These are phyloP conservation scores for Leptinotarsa texana DNA, from an alignment of 1,140 invertebrate species.

Conservation along the genomic window DNA sequence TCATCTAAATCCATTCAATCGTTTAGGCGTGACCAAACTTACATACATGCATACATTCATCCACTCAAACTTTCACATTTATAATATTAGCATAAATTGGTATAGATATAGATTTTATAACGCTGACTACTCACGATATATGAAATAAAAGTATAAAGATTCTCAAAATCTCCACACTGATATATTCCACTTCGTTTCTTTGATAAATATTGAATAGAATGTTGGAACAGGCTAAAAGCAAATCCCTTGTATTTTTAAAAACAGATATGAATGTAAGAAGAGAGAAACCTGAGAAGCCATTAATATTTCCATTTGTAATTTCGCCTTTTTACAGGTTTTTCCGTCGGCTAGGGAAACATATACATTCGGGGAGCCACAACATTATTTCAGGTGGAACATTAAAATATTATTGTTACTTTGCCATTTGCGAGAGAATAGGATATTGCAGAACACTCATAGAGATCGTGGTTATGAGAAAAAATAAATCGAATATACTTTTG, in stretches of 20 bases:
- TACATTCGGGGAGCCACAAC: conserved; percentile 46
- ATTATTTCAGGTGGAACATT: conserved; percentile 44
- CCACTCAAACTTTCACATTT: no score
- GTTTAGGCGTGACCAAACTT: no score
- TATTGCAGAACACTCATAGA: neutral
- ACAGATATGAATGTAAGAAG: conserved; percentile 31
- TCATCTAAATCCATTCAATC: no score
- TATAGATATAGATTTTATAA: no score
- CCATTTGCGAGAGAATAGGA: neutral
- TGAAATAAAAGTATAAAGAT: no score
- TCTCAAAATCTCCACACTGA: no score
- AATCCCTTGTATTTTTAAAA: conserved; percentile 26
- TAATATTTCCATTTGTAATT: conserved; percentile 52
- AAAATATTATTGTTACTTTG: conserved; percentile 37
- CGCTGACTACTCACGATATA: no score
- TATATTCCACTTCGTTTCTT: no score
- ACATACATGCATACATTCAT: no score
- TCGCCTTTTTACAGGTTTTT: conserved; percentile 41
- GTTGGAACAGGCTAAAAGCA: conserved; percentile 19
- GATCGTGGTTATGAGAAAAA: no score
- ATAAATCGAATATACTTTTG: no score
- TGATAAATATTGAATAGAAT: conserved; percentile 16
- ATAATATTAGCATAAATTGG: no score
- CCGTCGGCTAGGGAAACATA: conserved; percentile 38
- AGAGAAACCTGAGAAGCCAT: conserved; percentile 35